phyloP scores from a whole-genome alignment of 2,113 vertebrate genomes.

The Pteruthius melanotis region DNA sequence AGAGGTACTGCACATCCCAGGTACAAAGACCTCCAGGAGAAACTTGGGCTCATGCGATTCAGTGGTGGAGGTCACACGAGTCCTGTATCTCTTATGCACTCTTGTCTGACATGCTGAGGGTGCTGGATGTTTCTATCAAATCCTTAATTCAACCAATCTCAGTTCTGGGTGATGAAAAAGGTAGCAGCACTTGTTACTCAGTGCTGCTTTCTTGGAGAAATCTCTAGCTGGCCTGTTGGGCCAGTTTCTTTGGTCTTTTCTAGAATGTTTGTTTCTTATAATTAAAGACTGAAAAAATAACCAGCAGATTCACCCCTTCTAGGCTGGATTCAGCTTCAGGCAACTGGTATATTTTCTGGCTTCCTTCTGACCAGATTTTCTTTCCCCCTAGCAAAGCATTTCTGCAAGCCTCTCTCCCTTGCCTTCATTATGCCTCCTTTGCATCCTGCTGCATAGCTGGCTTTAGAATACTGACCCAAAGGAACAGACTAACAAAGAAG shows the following conservation, averaged over 20 bases:
- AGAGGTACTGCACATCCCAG: conserved; percentile 86
- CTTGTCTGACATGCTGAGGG: background rate
- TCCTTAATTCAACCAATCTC: background rate
- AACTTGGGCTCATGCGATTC: background rate
- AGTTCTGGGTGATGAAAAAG: background rate
- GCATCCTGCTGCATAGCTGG: background rate
- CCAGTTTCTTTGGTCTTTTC: background rate
- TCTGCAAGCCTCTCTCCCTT: background rate
- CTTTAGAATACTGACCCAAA: background rate
- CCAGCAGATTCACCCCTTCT: background rate
- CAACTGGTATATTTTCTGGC: background rate
- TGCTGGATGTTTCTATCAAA: background rate
- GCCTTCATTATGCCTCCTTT: background rate
- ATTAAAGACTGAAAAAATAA: background rate
- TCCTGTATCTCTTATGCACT: too few species aligned
- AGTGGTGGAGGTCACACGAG: background rate
- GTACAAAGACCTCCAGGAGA: conserved; percentile 61
- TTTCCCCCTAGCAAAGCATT: background rate
- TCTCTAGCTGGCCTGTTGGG: background rate
- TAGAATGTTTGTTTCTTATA: background rate
- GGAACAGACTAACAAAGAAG: background rate
- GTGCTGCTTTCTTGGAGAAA: background rate
- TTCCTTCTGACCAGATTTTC: background rate
- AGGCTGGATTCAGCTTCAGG: background rate
- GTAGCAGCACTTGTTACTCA: background rate